These are phyloP conservation scores for Trialeurodes vaporariorum DNA, from an alignment of 1,140 invertebrate species.

Conservation along the genomic window DNA sequence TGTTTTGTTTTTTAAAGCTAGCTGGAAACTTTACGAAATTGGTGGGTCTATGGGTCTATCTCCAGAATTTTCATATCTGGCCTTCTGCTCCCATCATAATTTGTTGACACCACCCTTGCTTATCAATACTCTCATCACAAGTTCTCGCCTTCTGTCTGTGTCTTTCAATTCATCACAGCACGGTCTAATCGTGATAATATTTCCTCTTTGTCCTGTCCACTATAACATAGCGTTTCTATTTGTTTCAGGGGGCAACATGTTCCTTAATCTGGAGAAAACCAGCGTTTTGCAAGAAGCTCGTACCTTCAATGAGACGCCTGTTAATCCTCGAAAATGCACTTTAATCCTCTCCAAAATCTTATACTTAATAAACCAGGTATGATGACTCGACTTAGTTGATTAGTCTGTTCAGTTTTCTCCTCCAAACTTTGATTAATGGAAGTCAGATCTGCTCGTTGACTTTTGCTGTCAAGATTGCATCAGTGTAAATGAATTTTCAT, in stretches of 20 bases:
- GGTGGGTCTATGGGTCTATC: not conserved
- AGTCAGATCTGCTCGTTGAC: too few relatives aligned
- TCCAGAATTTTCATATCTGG: not conserved
- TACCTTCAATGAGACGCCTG: conserved; percentile 93
- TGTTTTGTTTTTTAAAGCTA: too few relatives aligned
- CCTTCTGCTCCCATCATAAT: not conserved
- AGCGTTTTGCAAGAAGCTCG: conserved; percentile 92
- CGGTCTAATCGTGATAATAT: conserved; percentile 15
- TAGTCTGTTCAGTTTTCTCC: too few relatives aligned
- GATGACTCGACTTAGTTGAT: too few relatives aligned
- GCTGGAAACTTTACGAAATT: not conserved
- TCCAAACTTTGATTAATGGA: too few relatives aligned
- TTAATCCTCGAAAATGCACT: conserved; percentile 93
- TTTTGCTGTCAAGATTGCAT: too few relatives aligned
- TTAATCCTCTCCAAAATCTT: conserved; percentile 93
- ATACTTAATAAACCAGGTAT: conserved; percentile 79
- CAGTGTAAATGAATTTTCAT: too few relatives aligned
- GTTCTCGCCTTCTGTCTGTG: not conserved
- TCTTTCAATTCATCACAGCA: conserved; percentile 7
- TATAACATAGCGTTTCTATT: conserved; percentile 13
- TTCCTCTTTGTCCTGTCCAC: conserved; percentile 16
- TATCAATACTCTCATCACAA: not conserved
- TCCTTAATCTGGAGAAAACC: conserved; percentile 89
- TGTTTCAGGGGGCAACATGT: conserved; percentile 61
- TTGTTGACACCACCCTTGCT: not conserved